phyloP scores from a whole-genome alignment of 1,140 invertebrate genomes.

The Leptestheria dahalacensis region DNA sequence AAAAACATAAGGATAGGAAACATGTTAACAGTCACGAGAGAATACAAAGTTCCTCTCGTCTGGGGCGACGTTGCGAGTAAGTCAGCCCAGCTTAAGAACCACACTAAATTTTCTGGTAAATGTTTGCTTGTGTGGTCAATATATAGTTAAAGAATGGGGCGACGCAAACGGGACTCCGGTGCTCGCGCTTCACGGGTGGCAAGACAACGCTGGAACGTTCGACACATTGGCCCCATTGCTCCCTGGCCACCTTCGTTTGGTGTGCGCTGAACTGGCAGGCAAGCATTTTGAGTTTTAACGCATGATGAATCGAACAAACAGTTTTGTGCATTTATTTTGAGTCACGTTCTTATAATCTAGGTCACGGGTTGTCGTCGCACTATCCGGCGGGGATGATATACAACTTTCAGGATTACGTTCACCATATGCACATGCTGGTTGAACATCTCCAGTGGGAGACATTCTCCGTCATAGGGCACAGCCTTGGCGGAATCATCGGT shows the following conservation, averaged over 20 bases:
- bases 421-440: constrained; percentile 50
- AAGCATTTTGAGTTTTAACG: background rate
- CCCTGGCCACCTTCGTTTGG: constrained; percentile 41
- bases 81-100: background rate
- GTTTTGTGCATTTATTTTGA: background rate
- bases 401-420: constrained; percentile 61
- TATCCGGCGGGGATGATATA: constrained; percentile 56
- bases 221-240: constrained; percentile 59
- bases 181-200: constrained; percentile 70
- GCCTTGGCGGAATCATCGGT: constrained; percentile 58
- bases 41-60: background rate
- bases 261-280: constrained; percentile 43
- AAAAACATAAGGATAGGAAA: background rate
- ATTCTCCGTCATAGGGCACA: constrained; percentile 61
- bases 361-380: constrained; percentile 65
- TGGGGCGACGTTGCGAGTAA: background rate
- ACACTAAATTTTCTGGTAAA: background rate
- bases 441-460: constrained; percentile 63
- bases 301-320: background rate
- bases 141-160: constrained; percentile 42
- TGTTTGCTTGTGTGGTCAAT: background rate
- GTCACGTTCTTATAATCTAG: constrained; percentile 7
- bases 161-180: constrained; percentile 31
- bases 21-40: background rate
- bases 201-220: constrained; percentile 75